Conservation (phyloP, 2,888 invertebrate species). For the Euclidia mi region DNA sequence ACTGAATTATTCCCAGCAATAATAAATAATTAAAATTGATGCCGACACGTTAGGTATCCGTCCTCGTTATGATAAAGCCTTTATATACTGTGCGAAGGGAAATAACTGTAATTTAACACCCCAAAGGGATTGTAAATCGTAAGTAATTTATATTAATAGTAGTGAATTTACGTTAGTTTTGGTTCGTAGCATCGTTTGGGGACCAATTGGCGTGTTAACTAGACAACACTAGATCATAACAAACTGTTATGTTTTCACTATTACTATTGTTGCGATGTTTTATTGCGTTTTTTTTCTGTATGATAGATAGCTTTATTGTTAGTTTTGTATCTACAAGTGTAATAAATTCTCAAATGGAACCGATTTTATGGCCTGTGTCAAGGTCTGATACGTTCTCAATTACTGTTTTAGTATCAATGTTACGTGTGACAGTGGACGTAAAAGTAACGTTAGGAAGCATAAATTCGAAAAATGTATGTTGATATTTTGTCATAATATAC, state of each 20-base stretch:
- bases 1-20: slow-evolving; percentile 64
- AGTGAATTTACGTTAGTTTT: slow-evolving; percentile 82
- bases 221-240: slow-evolving; percentile 75
- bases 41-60: slow-evolving; percentile 65
- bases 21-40: slow-evolving; percentile 78
- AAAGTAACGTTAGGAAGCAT: background rate
- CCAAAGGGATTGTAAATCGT: slow-evolving; percentile 84
- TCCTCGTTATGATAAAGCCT: slow-evolving; percentile 71
- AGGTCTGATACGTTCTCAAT: slow-evolving; percentile 15
- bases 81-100: slow-evolving; percentile 70
- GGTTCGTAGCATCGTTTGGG: slow-evolving; percentile 76
- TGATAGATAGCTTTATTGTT: slow-evolving; percentile 23
- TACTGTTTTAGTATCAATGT: slow-evolving; percentile 9
- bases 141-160: slow-evolving; percentile 88
- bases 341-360: slow-evolving; percentile 20
- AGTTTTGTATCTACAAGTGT: slow-evolving; percentile 13
- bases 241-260: slow-evolving; percentile 55
- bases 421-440: background rate
- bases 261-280: slow-evolving; percentile 43
- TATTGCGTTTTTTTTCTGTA: slow-evolving; percentile 24
- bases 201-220: slow-evolving; percentile 78
- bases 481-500: too few relatives aligned
- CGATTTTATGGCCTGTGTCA: slow-evolving; percentile 14
- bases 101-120: slow-evolving; percentile 81
- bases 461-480: background rate